phyloP scores from a whole-genome alignment of 1,140 invertebrate genomes.

The Geopemphigus sp. region DNA sequence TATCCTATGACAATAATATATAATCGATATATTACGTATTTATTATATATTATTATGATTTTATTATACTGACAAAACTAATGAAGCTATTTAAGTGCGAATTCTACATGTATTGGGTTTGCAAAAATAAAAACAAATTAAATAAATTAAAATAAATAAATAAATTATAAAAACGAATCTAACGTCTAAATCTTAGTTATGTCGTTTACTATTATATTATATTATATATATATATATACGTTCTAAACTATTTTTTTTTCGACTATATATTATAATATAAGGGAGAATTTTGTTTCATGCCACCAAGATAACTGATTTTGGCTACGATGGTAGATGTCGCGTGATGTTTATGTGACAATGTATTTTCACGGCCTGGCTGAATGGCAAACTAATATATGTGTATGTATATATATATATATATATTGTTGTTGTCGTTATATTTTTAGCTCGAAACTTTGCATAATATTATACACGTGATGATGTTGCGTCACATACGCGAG shows the following conservation, averaged over 20 bases:
- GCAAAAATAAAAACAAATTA: constrained; percentile 34
- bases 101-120: constrained; percentile 48
- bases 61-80: constrained; percentile 46
- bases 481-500: no score
- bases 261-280: background rate
- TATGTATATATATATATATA: no score
- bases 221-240: background rate
- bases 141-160: constrained; percentile 19
- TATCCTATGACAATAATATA: constrained; percentile 37
- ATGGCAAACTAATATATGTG: constrained; percentile 7
- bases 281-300: constrained; percentile 47
- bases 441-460: constrained; percentile 35
- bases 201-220: constrained; percentile 37
- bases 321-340: constrained; percentile 48
- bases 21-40: constrained; percentile 28
- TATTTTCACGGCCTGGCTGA: constrained; percentile 45
- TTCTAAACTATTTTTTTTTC: constrained; percentile 43
- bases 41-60: no score
- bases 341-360: constrained; percentile 45
- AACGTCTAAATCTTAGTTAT: constrained; percentile 37
- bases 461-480: background rate
- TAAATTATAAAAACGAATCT: constrained; percentile 34
- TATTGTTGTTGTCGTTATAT: background rate
- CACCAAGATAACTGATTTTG: constrained; percentile 48
- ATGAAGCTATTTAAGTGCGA: constrained; percentile 48